Base-by-base conservation (phyloP, 2,888 invertebrate genomes). In the Prosopocoilus inquinatus region DNA sequence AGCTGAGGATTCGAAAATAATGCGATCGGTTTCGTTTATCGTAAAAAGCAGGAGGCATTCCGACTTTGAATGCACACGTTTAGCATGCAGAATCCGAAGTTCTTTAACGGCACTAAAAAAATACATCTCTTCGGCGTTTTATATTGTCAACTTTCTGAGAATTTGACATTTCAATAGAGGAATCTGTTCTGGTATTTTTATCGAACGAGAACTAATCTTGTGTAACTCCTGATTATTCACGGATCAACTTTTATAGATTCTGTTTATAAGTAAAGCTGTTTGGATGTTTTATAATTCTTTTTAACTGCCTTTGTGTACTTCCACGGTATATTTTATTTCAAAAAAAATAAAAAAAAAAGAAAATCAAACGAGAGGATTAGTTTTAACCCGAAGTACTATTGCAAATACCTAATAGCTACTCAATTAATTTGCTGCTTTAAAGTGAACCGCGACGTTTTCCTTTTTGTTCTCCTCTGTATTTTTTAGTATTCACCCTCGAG, bases 201-300 rank as follows among this genome's bases (percentile, higher is more conserved):
- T 45, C 52, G 45, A 33, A 33, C 15, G 50, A 41, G 50, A 50
- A 50, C 50, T 39, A 50, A 50, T 50, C 41, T 50, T 50, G 50
- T 50, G 50, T 50, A 50, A 50, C 50, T 43, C 32, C 9, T 43
- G 44, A 50, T 50, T 50, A 39, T 50, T 43, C 50, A 50, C 50
- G 50, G 50, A 47, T 38, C 13, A 39, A 41, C 50, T 50, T 39
- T 50, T 50, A 11, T 33, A 50, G 43, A 33, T 50, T 43, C 50
- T 28, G 16, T 53, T 61, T 62, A 65, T 50, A 50, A 50, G 43
- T 50, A 41, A 47, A 66, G 64, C 66, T 65, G 60, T 64, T 62
- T 41, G 41, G 41, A 13, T 41, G 20, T 28, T 41, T 41, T 41
- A 9, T 41, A 15, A 41, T 15, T 41, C 41, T n/a, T 28, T 9